Percentiles rank a stretch among this genome's conserved stretches.
phyloP scores from a whole-genome alignment of 2,888 invertebrate genomes.

The Napeogenes inachia region DNA sequence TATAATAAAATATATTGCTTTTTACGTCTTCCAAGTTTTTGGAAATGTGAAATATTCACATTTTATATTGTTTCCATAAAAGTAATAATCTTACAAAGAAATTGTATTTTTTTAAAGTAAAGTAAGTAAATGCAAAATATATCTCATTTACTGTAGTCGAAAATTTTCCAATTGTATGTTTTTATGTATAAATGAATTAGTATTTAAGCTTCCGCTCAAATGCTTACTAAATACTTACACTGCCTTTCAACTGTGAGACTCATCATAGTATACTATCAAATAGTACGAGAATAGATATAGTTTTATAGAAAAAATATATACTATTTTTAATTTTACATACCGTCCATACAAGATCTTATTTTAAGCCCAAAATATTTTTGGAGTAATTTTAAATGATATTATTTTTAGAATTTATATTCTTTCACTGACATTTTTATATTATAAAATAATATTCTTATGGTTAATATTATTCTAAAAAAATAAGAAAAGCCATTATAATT shows the following conservation, averaged over 20 bases:
- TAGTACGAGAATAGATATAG: neutral
- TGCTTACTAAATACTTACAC: constrained; percentile 2
- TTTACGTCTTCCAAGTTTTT: no score
- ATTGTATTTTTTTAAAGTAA: no score
- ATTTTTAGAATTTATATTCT: neutral
- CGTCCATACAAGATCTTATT: no score
- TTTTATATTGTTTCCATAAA: no score
- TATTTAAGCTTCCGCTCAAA: neutral
- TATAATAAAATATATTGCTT: no score
- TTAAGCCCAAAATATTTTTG: no score
- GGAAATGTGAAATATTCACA: no score
- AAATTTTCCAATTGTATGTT: no score
- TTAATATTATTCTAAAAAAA: neutral
- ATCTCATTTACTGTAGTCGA: no score
- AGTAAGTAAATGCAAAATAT: no score
- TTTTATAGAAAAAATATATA: neutral
- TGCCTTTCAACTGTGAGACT: neutral
- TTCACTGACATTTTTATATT: neutral
- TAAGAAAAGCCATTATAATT: constrained; percentile 6
- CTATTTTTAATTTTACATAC: neutral
- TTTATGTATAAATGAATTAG: neutral
- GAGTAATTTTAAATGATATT: no score
- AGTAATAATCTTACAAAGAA: no score
- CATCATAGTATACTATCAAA: neutral
- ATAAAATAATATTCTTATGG: neutral